These are phyloP conservation scores for Gallinago nigripennis DNA, from an alignment of 2,797 vertebrate genomes.

Conservation along the genomic window DNA sequence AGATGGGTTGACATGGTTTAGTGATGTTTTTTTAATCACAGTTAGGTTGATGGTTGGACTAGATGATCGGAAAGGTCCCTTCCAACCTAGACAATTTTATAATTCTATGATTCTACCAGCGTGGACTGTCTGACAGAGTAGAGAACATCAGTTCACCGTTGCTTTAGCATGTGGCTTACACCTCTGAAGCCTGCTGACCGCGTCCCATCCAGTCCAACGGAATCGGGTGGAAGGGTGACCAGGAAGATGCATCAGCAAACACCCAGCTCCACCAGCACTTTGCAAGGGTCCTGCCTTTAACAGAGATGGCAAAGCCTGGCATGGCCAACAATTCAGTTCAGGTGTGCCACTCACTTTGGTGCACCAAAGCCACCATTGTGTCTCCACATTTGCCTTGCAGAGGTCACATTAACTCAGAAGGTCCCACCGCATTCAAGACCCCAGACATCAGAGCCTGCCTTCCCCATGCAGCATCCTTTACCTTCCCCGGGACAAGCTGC, in stretches of 20 bases:
- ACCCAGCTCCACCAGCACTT: background rate
- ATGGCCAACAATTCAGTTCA: accelerated
- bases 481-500: background rate
- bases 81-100: no score
- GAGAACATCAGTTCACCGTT: background rate
- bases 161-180: background rate
- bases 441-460: background rate
- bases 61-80: no score
- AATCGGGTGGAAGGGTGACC: background rate
- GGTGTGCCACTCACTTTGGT: accelerated
- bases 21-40: no score
- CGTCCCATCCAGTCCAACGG: background rate
- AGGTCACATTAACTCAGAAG: background rate
- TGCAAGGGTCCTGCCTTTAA: background rate
- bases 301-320: background rate
- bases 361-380: background rate
- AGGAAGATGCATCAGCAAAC: background rate
- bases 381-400: background rate
- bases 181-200: background rate
- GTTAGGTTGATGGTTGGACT: no score
- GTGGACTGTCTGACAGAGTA: background rate
- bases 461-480: background rate
- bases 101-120: background rate
- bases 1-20: no score
- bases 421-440: background rate